Conservation (phyloP, 2,797 vertebrate genomes). For the Columba guinea region DNA sequence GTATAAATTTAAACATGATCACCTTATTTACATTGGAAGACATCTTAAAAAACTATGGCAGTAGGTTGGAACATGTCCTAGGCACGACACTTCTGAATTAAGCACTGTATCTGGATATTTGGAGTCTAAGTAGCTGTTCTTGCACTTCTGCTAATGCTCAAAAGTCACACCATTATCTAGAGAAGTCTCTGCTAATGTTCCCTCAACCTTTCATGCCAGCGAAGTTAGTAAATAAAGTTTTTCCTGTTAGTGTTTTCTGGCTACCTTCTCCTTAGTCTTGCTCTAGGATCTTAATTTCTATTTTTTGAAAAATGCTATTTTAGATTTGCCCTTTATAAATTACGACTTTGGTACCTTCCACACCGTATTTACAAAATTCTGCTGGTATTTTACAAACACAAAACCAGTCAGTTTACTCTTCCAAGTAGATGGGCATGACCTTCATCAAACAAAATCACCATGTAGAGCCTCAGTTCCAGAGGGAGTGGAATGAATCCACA, state of each 20-base stretch:
- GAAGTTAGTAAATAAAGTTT: neutral
- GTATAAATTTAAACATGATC: neutral
- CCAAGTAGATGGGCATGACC: neutral
- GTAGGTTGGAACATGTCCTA: rapidly evolving
- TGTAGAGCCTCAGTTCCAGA: neutral
- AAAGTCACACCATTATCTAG: neutral
- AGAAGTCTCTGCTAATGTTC: neutral
- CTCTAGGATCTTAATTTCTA: neutral
- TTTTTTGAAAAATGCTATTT: neutral
- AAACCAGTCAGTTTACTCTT: neutral
- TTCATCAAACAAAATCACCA: neutral
- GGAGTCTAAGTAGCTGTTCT: neutral
- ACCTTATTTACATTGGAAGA: neutral
- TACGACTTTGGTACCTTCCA: neutral
- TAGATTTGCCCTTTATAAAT: neutral
- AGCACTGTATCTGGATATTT: neutral
- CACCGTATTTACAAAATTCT: neutral
- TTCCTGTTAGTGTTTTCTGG: neutral
- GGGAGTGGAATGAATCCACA: neutral
- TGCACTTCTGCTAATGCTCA: neutral
- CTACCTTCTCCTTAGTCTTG: neutral
- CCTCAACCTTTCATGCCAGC: neutral
- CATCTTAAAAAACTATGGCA: neutral
- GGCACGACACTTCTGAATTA: neutral
- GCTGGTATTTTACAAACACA: neutral